Evolutionary conservation across 1,140 invertebrate species (phyloP), one percentile per base, ranked within the genome.

Genomic region (Drosophila busckii): DNA sequence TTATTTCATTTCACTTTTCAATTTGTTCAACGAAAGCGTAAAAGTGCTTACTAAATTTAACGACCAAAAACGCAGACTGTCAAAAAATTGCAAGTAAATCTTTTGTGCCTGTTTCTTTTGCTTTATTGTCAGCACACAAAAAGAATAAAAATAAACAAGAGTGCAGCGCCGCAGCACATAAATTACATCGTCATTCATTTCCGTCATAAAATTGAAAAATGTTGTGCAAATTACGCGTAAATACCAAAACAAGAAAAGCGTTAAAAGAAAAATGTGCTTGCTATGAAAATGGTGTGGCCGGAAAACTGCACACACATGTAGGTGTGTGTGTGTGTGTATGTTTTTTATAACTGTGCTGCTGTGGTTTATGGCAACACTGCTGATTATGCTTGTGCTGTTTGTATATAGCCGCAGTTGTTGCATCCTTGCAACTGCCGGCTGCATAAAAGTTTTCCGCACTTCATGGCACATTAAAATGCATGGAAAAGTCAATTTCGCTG

Each of bases 161-260:
- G 1, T 0, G n/a, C 28, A 17, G 50, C 50, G 34, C 19, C 31
- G 49, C 26, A 71, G 31, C 44, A 61, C 73, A 80, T 80, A 80
- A 80, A 80, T 80, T 69, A 82, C 73, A 49, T 35, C 75, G 60
- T 82, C 73, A 80, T 82, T 56, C 73, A 82, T 80, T 80, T 80
- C 73, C 73, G 69, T 56, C 73, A 80, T 80, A 82, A 80, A 80
- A 80, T 80, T 80, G 73, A 80, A 80, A 82, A 82, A 80, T 80
- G 75, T 52, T 82, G 75, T 82, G 73, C 75, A 80, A 80, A 80
- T 80, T 80, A 80, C 69, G 75, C 80, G 75, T 75, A 82, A 82
- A 82, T 78, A 69, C 50, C 61, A 60, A 70, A 46, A 28, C 42
- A 58, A 52, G 19, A 32, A 53, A 35, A 37, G 4, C 9, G 34